A percentile compares a stretch with the other conserved stretches of the same genome.
These are phyloP conservation scores for Camelus bactrianus DNA, from an alignment of 2,113 vertebrate genomes.

Conservation along the genomic window DNA sequence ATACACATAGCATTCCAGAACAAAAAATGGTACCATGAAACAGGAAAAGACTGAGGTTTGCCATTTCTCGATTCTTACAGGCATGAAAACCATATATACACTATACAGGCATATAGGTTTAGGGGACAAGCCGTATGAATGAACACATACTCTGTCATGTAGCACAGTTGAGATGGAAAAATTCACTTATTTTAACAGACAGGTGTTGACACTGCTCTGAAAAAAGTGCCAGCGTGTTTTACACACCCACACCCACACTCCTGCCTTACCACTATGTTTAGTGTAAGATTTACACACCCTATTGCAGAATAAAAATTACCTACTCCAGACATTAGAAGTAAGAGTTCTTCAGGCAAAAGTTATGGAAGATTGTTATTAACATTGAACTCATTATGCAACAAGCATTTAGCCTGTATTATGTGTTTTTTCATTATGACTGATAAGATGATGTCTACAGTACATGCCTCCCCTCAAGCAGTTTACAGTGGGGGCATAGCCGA, in stretches of 20 bases:
- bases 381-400: not conserved
- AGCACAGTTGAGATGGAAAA: not conserved
- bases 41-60: not conserved
- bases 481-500: not conserved
- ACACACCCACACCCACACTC: not conserved
- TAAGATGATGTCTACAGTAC: not conserved
- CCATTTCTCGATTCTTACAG: not conserved
- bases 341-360: not conserved
- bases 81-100: not conserved
- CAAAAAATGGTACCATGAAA: not conserved
- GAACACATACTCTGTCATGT: not conserved
- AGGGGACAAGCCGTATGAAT: not conserved
- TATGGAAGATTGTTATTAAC: not conserved
- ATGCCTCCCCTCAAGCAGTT: not conserved
- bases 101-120: too few relatives aligned
- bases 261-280: not conserved
- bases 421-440: not conserved
- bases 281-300: not conserved
- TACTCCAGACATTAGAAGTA: not conserved
- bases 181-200: not conserved
- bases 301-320: not conserved
- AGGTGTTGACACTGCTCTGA: not conserved
- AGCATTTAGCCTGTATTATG: not conserved
- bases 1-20: not conserved
- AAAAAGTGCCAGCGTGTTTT: not conserved